A percentile compares a stretch with the other conserved stretches of the same genome.
Evolutionary conservation across 2,888 invertebrate species (phyloP).

Genomic region (Sericinus montela): DNA sequence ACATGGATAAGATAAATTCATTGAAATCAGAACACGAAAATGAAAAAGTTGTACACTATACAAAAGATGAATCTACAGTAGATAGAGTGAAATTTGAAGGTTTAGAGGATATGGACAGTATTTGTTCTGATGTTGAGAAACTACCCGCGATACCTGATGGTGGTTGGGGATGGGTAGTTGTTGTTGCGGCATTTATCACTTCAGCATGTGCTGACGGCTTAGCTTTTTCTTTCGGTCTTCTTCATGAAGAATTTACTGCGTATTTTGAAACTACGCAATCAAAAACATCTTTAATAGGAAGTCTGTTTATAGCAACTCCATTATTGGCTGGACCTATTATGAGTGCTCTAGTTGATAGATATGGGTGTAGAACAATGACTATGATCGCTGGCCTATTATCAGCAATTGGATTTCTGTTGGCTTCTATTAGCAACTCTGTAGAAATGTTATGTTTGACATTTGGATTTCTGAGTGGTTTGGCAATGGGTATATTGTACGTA

Average conservation of each 20-base stretch:
- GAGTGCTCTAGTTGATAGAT: slow-evolving; percentile 90
- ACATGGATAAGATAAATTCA: slow-evolving; percentile 59
- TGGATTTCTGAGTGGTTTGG: slow-evolving; percentile 89
- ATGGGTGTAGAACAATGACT: slow-evolving; percentile 87
- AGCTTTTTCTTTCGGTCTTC: slow-evolving; percentile 93
- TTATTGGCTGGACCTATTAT: slow-evolving; percentile 90
- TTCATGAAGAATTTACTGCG: slow-evolving; percentile 88
- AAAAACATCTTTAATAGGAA: slow-evolving; percentile 92
- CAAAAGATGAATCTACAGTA: slow-evolving; percentile 34
- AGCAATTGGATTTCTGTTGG: slow-evolving; percentile 86
- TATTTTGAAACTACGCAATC: slow-evolving; percentile 90
- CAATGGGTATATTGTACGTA: slow-evolving; percentile 90
- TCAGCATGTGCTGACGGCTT: slow-evolving; percentile 95
- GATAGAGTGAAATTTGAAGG: slow-evolving; percentile 70
- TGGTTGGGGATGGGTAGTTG: slow-evolving; percentile 95
- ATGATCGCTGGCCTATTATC: slow-evolving; percentile 85
- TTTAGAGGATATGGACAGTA: slow-evolving; percentile 65
- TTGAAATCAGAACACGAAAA: slow-evolving; percentile 46
- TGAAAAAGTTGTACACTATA: slow-evolving; percentile 38
- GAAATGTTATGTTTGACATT: slow-evolving; percentile 89
- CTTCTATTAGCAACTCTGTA: slow-evolving; percentile 84
- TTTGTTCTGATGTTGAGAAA: slow-evolving; percentile 59
- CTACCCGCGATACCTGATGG: slow-evolving; percentile 86
- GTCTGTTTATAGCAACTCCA: slow-evolving; percentile 93
- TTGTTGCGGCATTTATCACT: slow-evolving; percentile 89